A percentile compares a stretch with the other conserved stretches of the same genome.
These are phyloP conservation scores for Plebejus anna DNA, from an alignment of 2,888 invertebrate species.

Conservation along the genomic window DNA sequence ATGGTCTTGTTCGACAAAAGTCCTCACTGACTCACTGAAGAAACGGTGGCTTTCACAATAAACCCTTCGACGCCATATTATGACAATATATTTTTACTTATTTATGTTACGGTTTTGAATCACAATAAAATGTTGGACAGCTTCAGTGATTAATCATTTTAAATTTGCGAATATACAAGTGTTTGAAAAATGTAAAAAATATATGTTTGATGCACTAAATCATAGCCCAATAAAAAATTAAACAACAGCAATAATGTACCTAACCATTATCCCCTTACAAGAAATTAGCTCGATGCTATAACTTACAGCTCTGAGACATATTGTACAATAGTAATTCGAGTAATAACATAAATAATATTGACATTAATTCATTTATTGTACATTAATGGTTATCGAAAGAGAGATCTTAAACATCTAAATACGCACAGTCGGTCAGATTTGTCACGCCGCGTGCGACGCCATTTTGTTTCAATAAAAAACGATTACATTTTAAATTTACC, in stretches of 20 bases:
- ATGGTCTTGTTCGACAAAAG: slow-evolving; percentile 39
- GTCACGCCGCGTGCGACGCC: slow-evolving; percentile 60
- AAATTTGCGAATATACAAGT: too few relatives aligned
- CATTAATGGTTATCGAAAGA: slow-evolving; percentile 22
- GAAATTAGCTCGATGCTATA: background rate
- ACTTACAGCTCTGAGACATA: background rate
- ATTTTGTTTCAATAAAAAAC: slow-evolving; percentile 50
- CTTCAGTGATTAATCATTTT: too few relatives aligned
- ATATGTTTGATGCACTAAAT: background rate
- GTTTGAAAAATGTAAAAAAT: background rate
- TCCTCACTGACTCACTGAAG: slow-evolving; percentile 42
- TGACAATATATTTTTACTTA: background rate
- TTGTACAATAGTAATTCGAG: slow-evolving; percentile 14
- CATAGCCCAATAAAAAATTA: background rate
- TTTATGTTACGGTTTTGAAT: background rate
- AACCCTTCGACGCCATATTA: slow-evolving; percentile 13
- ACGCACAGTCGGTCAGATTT: slow-evolving; percentile 40
- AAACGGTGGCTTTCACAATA: background rate
- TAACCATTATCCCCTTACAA: background rate
- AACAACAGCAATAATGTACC: background rate
- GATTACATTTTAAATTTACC: slow-evolving; percentile 50
- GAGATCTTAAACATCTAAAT: slow-evolving; percentile 26
- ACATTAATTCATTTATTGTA: slow-evolving; percentile 28
- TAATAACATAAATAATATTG: slow-evolving; percentile 25
- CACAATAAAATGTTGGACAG: background rate